phyloP scores from a whole-genome alignment of 2,888 invertebrate genomes.

The Agonopterix subpropinquella region DNA sequence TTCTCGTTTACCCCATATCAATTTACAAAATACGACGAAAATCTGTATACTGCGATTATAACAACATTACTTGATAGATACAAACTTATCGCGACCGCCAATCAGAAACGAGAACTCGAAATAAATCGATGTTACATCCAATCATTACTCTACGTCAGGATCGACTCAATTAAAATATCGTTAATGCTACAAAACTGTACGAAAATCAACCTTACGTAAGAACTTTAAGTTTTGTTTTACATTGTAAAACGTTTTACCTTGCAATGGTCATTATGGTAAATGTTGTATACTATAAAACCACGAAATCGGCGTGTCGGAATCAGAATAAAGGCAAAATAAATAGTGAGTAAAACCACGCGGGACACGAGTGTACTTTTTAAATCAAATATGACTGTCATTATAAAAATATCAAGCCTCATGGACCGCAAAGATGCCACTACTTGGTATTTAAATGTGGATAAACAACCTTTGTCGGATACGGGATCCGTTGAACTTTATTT shows the following conservation, averaged over 20 bases:
- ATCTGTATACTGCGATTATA: slow-evolving; percentile 57
- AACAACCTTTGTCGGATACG: slow-evolving; percentile 6
- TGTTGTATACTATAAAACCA: slow-evolving; percentile 69
- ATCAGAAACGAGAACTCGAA: slow-evolving; percentile 73
- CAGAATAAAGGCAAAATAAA: slow-evolving; percentile 72
- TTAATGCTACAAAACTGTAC: slow-evolving; percentile 51
- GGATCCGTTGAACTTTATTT: slow-evolving; percentile 4
- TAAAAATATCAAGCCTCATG: slow-evolving; percentile 40
- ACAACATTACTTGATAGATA: slow-evolving; percentile 68
- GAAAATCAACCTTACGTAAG: slow-evolving; percentile 44
- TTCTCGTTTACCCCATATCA: slow-evolving; percentile 3
- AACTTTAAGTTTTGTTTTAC: slow-evolving; percentile 36
- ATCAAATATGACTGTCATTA: slow-evolving; percentile 53
- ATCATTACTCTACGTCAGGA: slow-evolving; percentile 74
- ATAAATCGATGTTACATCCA: slow-evolving; percentile 75
- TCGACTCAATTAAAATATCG: slow-evolving; percentile 76
- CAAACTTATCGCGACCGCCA: slow-evolving; percentile 72
- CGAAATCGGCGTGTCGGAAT: slow-evolving; percentile 72
- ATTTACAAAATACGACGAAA: slow-evolving; percentile 36
- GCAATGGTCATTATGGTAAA: slow-evolving; percentile 72
- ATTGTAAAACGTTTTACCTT: slow-evolving; percentile 38
- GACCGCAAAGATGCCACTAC: slow-evolving; percentile 10
- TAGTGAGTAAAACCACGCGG: slow-evolving; percentile 53
- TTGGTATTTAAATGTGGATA: slow-evolving; percentile 14
- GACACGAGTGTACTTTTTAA: slow-evolving; percentile 38